Percentiles rank a stretch among this genome's conserved stretches.
phyloP scores from a whole-genome alignment of 2,797 vertebrate genomes.

The Streptopelia turtur region DNA sequence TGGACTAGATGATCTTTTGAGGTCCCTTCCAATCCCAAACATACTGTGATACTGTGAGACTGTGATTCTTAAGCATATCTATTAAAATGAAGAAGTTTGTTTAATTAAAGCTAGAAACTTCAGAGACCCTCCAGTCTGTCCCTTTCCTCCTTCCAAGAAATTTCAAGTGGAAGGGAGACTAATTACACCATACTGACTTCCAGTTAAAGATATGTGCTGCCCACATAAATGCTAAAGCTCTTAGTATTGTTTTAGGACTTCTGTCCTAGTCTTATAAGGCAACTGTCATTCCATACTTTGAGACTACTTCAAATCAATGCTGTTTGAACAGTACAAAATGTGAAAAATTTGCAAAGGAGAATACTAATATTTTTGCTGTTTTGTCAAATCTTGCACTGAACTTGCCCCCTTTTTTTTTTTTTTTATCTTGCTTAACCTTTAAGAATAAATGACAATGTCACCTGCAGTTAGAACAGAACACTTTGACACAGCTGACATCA shows the following conservation, averaged over 20 bases:
- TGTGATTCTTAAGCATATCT: not conserved
- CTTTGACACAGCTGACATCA: slow-evolving; percentile 32
- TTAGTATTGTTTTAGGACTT: not conserved
- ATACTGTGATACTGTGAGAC: too few relatives aligned
- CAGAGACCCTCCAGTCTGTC: not conserved
- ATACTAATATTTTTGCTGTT: not conserved
- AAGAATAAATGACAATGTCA: not conserved
- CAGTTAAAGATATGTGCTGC: not conserved
- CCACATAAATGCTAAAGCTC: not conserved
- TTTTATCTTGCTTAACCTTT: not conserved
- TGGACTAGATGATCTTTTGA: too few relatives aligned
- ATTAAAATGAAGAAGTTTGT: not conserved
- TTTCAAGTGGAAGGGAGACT: not conserved
- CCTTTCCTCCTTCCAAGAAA: not conserved
- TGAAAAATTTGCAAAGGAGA: not conserved
- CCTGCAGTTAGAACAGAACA: slow-evolving; percentile 13
- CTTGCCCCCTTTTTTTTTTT: not conserved
- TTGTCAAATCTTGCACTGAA: not conserved
- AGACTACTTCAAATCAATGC: not conserved
- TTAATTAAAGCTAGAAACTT: not conserved
- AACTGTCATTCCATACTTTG: not conserved
- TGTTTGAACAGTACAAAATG: not conserved
- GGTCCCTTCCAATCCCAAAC: too few relatives aligned
- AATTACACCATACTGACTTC: not conserved
- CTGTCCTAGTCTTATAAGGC: not conserved